phyloP scores from a whole-genome alignment of 2,797 vertebrate genomes.

The Prionace glauca region DNA sequence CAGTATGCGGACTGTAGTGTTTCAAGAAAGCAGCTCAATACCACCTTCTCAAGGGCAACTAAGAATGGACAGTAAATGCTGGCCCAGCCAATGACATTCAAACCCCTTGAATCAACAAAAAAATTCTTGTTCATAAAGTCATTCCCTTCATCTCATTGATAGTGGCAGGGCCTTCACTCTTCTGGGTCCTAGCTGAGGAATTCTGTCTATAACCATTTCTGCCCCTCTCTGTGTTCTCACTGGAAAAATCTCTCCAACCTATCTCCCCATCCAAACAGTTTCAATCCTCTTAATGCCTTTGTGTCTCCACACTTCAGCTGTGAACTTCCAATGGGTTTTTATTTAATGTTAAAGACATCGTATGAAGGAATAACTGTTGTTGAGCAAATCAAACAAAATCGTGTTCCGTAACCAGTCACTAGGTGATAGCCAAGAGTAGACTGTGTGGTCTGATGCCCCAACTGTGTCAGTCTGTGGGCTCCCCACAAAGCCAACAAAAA shows the following conservation, averaged over 20 bases:
- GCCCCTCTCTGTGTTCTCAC: not conserved
- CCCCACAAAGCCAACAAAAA: not conserved
- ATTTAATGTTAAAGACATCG: not conserved
- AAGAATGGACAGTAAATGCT: too few relatives aligned
- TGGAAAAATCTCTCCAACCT: not conserved
- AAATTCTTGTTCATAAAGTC: too few relatives aligned
- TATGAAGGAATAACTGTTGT: not conserved
- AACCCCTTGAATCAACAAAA: too few relatives aligned
- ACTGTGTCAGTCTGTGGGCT: not conserved
- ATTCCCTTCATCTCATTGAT: not conserved
- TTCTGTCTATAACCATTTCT: not conserved
- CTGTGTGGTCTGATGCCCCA: not conserved
- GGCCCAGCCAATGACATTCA: too few relatives aligned
- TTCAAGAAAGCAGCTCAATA: too few relatives aligned
- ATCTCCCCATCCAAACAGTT: not conserved
- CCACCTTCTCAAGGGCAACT: too few relatives aligned
- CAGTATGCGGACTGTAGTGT: too few relatives aligned
- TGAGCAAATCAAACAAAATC: not conserved
- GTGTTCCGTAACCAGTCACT: not conserved
- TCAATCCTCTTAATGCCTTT: too few relatives aligned
- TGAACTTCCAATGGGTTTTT: not conserved
- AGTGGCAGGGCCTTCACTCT: not conserved
- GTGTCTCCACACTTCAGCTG: not conserved
- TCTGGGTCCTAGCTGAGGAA: not conserved
- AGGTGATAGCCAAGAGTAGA: not conserved